These are phyloP conservation scores for Porites rus DNA, from an alignment of 92 coral and sea anemone genomes.

Conservation along the genomic window DNA sequence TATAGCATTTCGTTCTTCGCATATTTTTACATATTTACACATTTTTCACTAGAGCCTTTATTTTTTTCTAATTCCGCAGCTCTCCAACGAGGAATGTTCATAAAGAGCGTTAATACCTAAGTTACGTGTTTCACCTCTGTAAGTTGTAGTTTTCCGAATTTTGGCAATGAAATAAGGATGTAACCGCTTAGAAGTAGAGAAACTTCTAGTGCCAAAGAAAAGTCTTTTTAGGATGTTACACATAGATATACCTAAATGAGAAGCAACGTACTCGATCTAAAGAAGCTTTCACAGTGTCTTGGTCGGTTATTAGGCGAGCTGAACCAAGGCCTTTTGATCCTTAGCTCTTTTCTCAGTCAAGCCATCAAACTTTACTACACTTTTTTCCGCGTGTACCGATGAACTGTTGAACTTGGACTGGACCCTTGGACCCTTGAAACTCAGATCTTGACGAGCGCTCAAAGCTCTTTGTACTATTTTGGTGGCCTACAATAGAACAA, in stretches of 20 bases:
- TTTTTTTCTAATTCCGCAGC: neutral
- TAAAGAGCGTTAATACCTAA: too few species aligned
- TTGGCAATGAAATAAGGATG: neutral
- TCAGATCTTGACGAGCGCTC: conserved; percentile 82
- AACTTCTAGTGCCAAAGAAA: too few species aligned
- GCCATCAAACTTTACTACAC: conserved; percentile 36
- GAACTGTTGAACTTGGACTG: conserved; percentile 27
- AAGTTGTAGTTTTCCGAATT: neutral
- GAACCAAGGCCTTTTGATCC: conserved; percentile 46
- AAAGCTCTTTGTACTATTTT: conserved; percentile 84
- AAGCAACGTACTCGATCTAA: neutral
- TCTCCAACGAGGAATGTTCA: neutral
- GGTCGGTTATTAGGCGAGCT: conserved; percentile 31
- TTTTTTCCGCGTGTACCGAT: conserved; percentile 27
- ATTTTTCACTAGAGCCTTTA: neutral
- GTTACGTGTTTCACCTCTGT: neutral
- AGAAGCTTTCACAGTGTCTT: neutral
- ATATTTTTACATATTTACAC: conserved; percentile 2
- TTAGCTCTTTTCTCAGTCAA: conserved; percentile 21
- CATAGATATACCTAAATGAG: neutral
- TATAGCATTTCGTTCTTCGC: neutral
- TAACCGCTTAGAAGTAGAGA: too few species aligned
- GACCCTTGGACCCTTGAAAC: conserved; percentile 88
- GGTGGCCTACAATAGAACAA: conserved; percentile 69
- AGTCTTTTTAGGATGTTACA: too few species aligned